Percentiles rank a stretch among this genome's conserved stretches.
phyloP scores from a whole-genome alignment of 2,797 vertebrate species.

The Notoglanidium macrostoma region DNA sequence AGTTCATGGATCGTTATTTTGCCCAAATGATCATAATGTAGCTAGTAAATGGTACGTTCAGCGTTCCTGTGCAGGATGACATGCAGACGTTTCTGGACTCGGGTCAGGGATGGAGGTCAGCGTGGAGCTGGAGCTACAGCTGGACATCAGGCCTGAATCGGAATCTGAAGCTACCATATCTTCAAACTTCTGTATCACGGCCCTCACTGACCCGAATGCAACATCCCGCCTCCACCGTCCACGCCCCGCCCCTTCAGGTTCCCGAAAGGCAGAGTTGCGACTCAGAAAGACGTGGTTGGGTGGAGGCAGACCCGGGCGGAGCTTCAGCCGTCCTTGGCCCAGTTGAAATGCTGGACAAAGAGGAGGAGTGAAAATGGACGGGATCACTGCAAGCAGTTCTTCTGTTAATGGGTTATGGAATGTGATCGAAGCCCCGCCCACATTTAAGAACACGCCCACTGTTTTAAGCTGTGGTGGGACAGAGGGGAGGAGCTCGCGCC shows the following conservation, averaged over 20 bases:
- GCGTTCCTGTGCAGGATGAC: not conserved
- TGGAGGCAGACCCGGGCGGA: constrained; percentile 66
- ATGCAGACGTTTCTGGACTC: constrained; percentile 20
- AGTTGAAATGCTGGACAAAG: constrained; percentile 66
- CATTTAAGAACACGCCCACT: constrained; percentile 72
- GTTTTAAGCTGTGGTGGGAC: constrained; percentile 73
- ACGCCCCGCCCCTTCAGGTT: constrained; percentile 36
- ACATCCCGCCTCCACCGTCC: constrained; percentile 62
- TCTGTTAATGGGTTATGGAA: constrained; percentile 73
- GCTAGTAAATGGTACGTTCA: not conserved
- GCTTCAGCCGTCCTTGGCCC: constrained; percentile 68
- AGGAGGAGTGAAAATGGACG: constrained; percentile 65
- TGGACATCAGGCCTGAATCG: constrained; percentile 63
- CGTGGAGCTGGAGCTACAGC: constrained; percentile 63
- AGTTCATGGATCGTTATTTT: not conserved
- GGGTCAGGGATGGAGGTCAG: constrained; percentile 52
- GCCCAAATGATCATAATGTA: not conserved
- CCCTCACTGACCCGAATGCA: constrained; percentile 64
- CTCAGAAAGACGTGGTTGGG: constrained; percentile 68
- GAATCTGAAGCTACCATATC: constrained; percentile 62
- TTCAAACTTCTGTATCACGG: constrained; percentile 72
- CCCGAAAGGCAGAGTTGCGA: constrained; percentile 64
- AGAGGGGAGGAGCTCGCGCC: constrained; percentile 59
- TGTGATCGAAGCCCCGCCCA: constrained; percentile 67
- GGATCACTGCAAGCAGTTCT: constrained; percentile 68